Conservation (phyloP, 1,140 invertebrate genomes). For the Meloidogyne exigua region DNA sequence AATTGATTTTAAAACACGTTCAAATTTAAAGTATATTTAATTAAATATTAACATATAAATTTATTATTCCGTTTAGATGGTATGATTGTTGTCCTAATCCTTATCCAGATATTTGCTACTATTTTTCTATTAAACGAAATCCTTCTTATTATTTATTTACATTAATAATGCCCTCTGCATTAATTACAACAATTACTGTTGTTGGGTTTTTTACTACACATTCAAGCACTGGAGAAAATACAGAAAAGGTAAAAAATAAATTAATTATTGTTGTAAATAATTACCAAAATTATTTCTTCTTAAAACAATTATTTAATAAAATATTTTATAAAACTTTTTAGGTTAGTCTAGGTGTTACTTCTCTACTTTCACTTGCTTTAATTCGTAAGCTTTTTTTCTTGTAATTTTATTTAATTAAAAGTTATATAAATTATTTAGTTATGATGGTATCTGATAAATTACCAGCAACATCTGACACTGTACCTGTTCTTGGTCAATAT, state of each 20-base stretch:
- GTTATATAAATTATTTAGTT: conserved; percentile 28
- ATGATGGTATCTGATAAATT: conserved; percentile 47
- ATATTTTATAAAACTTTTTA: conserved; percentile 10
- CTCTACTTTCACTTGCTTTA: conserved; percentile 29
- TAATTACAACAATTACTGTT: conserved; percentile 61
- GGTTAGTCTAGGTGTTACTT: conserved; percentile 37
- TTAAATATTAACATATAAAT: background rate
- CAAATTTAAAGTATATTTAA: conserved; percentile 52
- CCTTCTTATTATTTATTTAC: conserved; percentile 62
- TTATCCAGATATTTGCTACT: conserved; percentile 56
- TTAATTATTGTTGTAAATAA: conserved; percentile 45
- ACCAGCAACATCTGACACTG: conserved; percentile 40
- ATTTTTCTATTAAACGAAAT: conserved; percentile 61
- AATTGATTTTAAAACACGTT: conserved; percentile 53
- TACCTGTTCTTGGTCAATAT: conserved; percentile 45
- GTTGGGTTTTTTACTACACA: conserved; percentile 62
- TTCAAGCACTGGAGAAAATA: conserved; percentile 58
- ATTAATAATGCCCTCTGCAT: conserved; percentile 58
- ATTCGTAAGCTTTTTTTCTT: conserved; percentile 13
- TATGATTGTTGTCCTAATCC: conserved; percentile 58
- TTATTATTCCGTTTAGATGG: conserved; percentile 30
- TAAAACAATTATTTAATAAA: background rate
- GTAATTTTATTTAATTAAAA: background rate
- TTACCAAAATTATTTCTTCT: background rate
- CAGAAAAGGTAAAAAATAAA: conserved; percentile 55